A percentile compares a stretch with the other conserved stretches of the same genome.
Evolutionary conservation across 1,140 invertebrate species (phyloP).

Genomic region (Ectropis grisescens): DNA sequence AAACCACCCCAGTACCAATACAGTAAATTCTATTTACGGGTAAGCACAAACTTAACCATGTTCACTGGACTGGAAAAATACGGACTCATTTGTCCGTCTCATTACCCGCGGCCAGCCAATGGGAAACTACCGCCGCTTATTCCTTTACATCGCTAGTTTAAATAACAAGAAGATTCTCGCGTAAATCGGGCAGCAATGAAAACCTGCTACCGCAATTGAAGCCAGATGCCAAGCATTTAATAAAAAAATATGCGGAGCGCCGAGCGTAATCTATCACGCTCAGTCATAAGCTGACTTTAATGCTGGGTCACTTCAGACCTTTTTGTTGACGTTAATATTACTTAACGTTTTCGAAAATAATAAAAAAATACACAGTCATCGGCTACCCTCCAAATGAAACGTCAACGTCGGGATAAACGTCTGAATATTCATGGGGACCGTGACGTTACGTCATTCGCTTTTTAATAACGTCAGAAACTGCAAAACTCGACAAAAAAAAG

Average conservation of each 20-base stretch:
- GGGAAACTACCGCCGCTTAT: too few species aligned
- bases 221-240: constrained; percentile 51
- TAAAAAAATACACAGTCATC: constrained; percentile 49
- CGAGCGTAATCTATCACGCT: constrained; percentile 56
- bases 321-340: constrained; percentile 62
- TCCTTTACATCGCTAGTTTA: too few species aligned
- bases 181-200: too few species aligned
- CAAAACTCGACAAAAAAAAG: too few species aligned
- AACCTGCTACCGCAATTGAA: constrained; percentile 46
- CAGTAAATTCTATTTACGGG: too few species aligned
- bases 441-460: constrained; percentile 11
- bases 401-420: constrained; percentile 34
- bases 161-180: too few species aligned
- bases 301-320: constrained; percentile 61
- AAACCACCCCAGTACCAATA: too few species aligned
- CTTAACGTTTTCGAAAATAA: constrained; percentile 30
- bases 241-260: constrained; percentile 52
- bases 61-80: too few species aligned
- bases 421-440: constrained; percentile 25
- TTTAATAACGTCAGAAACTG: constrained; percentile 12
- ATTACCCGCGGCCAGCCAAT: too few species aligned
- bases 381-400: constrained; percentile 35
- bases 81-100: too few species aligned
- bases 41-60: too few species aligned
- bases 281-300: constrained; percentile 64